Base-by-base conservation (phyloP, 2,113 vertebrate genomes). In the Furnarius figulus region DNA sequence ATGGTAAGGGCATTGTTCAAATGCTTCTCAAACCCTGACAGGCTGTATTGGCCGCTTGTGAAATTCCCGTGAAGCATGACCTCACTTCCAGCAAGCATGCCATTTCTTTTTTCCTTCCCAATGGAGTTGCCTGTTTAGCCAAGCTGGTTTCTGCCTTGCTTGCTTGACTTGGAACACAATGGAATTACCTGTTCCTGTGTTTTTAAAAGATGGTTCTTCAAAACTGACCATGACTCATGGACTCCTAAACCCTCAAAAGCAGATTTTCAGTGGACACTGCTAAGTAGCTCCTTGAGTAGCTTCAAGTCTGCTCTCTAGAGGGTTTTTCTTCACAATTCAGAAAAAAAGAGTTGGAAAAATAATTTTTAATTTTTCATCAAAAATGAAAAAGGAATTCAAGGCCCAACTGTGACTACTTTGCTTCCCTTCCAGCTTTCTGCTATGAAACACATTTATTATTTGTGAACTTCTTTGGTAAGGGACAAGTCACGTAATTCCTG, bases 381-480 rank as follows among this genome's bases (percentile, higher is more conserved):
- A 90, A 92, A 62, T 35, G 13, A 46, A 56, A 76, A 80, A 94
- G 25, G 66, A 62, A 66, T 77, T 93, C 40, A 92, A 80, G 59
- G 62, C 21, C 15, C 10, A 62, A 27, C 25, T 83, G 28, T 1
- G 1, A 79, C 78, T 91, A 55, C 75, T 85, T 91, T 75, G 13
- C 30, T 89, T 72, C 8, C n/a, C 18, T 94, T 90, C 58, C 72
- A 92, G n/a, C 14, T 77, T 88, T 92, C 67, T 77, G 42, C 92
- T 92, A 88, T 90, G 91, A 93, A 93, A 97, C 82, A 66, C 77
- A 63, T 95, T 83, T 73, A 55, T 59, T 73, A 31, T 76, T 92
- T 83, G 71, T 83, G 86, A 93, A 76, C 25, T 85, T 33, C 59
- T 88, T 85, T 83, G 59, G 33, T 88, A 77, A 94, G 88, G 37